Evolutionary conservation across 2,113 vertebrate genomes (phyloP), one percentile per base, ranked within the genome.

Genomic region (Embiotoca jacksoni): DNA sequence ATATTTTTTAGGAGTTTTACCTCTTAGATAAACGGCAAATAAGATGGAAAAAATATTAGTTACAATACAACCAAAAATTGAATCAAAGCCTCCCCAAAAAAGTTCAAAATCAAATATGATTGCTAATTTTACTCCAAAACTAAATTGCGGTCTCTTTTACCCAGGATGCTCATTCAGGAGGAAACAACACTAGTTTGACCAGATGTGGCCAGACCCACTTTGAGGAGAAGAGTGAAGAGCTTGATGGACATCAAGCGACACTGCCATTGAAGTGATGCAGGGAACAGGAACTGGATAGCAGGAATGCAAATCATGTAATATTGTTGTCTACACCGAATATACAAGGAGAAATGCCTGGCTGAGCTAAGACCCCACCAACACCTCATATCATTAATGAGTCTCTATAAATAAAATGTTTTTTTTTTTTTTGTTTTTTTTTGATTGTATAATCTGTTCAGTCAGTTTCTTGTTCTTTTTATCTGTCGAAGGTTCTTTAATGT

Each of bases 141-240:
- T 35, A 1, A 53, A 23, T 10, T 41, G 9, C 3, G 1, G 0
- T 58, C 15, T 72, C 4, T 36, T 66, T 23, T 6, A 31, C 7
- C 5, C 78, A 95, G 94, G 94, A 75, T 95, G 95, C 73, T 95
- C 95, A 1, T 95, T 95, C 92, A 93, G 95, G 83, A 94, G 92
- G 80, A 95, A 95, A 92, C 95, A 95, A 83, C 95, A 95, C 88
- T 95, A 94, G 81, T 49, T 64, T 69, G 66, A 72, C 32, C 74
- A 53, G 16, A 41, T 1, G 55, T 14, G 72, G 41, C 39, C 50
- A 23, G 72, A 83, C 23, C 35, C 47, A 46, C 73, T 81, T 36
- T 3, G 57, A 54, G 41, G 44, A 57, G 52, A 65, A 78, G 64
- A 60, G 58, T 35, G 81, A 88, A 83, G n/a, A 66, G 67, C 80